phyloP scores from a whole-genome alignment of 2,888 invertebrate species.

The Acrobasis suavella region DNA sequence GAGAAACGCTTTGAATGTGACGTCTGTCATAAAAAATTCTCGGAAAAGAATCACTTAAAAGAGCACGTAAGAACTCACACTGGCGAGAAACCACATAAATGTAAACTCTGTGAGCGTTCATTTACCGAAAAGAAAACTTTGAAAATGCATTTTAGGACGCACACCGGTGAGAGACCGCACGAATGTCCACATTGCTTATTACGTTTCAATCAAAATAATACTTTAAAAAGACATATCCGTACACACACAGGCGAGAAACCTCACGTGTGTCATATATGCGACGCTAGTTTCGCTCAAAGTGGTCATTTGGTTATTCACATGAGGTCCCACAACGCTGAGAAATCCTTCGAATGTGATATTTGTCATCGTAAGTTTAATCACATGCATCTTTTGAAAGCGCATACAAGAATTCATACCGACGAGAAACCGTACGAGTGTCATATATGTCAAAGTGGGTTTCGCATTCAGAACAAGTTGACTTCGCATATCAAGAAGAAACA shows the following conservation, averaged over 20 bases:
- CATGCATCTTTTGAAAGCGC: no score
- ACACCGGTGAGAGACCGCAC: conserved; percentile 4
- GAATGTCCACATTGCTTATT: background rate
- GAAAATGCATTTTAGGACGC: background rate
- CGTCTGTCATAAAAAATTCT: conserved; percentile 6
- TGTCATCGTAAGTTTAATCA: background rate
- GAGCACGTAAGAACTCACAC: background rate
- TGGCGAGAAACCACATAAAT: conserved; percentile 7
- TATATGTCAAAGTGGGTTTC: background rate
- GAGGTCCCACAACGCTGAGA: background rate
- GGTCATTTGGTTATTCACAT: background rate
- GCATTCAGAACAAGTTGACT: background rate
- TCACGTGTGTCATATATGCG: background rate
- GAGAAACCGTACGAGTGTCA: background rate
- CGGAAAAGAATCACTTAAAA: background rate
- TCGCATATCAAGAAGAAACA: background rate
- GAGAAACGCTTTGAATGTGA: conserved; percentile 16
- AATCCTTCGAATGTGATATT: background rate
- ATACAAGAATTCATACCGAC: no score
- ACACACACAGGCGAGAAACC: conserved; percentile 4
- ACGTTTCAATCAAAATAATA: background rate
- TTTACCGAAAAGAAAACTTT: background rate
- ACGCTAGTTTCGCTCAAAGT: background rate
- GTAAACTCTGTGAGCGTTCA: background rate
- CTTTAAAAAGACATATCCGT: background rate